Percentiles rank a stretch among this genome's conserved stretches.
These are phyloP conservation scores for Rhodinocichla rosea DNA, from an alignment of 2,113 vertebrate genomes.

Conservation along the genomic window DNA sequence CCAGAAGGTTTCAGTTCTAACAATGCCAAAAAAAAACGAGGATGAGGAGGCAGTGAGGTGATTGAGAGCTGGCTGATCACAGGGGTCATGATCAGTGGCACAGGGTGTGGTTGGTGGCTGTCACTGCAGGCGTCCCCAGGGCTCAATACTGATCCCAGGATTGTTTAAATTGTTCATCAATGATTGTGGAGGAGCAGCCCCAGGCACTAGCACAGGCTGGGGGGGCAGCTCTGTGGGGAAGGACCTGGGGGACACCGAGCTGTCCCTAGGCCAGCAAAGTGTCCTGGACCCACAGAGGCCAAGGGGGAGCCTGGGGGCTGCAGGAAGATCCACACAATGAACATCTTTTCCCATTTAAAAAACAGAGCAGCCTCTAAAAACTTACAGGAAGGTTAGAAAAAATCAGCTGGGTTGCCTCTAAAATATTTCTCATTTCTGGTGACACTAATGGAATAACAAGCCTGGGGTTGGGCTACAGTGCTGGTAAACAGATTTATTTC, in stretches of 20 bases:
- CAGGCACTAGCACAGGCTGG: background rate
- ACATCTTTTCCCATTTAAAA: background rate
- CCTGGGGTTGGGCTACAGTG: background rate
- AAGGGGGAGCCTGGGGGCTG: background rate
- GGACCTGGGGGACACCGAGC: background rate
- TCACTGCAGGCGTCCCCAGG: background rate
- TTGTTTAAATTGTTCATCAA: background rate
- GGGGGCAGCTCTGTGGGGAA: background rate
- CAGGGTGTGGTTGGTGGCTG: background rate
- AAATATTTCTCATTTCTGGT: background rate
- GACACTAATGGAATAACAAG: background rate
- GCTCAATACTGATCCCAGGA: background rate
- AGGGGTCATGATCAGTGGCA: fast-evolving
- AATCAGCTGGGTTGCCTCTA: background rate
- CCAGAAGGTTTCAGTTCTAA: background rate
- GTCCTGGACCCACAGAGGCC: no score
- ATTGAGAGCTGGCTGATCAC: background rate
- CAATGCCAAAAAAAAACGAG: background rate
- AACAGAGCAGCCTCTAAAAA: background rate
- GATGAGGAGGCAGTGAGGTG: background rate
- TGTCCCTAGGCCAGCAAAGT: background rate
- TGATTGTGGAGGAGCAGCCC: background rate
- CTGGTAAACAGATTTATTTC: background rate
- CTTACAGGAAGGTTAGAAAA: background rate
- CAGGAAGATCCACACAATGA: background rate